Base-by-base conservation (phyloP, 37 sponge, comb jelly and placozoan genomes). In the Oscarella lobularis region DNA sequence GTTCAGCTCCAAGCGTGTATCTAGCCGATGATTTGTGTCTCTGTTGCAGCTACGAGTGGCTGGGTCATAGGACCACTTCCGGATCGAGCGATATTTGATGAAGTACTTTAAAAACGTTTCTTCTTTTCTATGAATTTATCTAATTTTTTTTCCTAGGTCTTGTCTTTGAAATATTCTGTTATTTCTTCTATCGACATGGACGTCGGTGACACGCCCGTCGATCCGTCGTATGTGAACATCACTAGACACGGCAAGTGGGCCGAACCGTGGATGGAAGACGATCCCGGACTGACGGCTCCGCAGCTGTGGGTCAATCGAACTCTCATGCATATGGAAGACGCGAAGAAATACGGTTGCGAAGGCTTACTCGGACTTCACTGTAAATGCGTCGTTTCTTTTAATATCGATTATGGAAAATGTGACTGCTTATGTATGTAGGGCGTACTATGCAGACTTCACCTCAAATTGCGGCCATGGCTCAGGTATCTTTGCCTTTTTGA, bases 231-330 rank as follows among this genome's bases (percentile, higher is more conserved):
- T 14, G 31, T 68, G 71, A 68, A 68, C 71, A 68, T 68, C 33
- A 68, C 71, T 5, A 4, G 33, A 4, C 71, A 68, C 71, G 31
- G 33, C 29, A 68, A 68, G 71, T 68, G 71, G 71, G 71, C 71
- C 31, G 33, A 34, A 34, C 71, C 71, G 6, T 68, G 71, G 71
- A 68, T 68, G 71, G 71, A 68, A 35, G 71, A 68, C 31, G 71
- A 68, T 68, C 71, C 71, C 33, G 71, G 71, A 29, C 71, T 68
- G 31, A 68, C 71, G 71, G 71, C 71, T 29, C 71, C 71, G 29
- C 29, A 68, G 31, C 71, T 68, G 6, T 68, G 71, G 71, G 31
- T 68, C 29, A 68, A 68, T 68, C 71, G 71, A 5, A 68, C 71
- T 32, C 31, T 68, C 35, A 5, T 30, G 71, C 71, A 68, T 35